Conservation (phyloP, 1,140 invertebrate genomes). For the Macrobrachium nipponense region DNA sequence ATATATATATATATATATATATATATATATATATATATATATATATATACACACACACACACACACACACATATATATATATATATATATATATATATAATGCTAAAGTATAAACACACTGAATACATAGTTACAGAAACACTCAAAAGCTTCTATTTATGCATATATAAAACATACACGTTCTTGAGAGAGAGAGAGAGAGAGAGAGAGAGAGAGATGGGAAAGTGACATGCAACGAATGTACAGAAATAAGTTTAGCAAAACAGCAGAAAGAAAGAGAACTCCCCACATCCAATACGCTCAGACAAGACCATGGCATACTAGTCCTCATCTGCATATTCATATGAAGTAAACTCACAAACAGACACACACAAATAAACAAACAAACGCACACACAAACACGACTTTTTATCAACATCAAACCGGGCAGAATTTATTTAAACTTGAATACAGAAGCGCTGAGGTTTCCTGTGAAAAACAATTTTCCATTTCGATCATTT, state of each 20-base stretch:
- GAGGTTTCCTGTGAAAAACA: no score
- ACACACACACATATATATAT: background rate
- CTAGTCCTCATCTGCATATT: no score
- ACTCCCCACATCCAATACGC: background rate
- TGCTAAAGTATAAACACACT: background rate
- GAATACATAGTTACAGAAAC: background rate
- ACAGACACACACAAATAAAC: no score
- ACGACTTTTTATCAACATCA: no score
- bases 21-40: constrained; percentile 20
- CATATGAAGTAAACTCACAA: no score
- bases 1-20: constrained; percentile 8
- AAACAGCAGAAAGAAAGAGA: background rate
- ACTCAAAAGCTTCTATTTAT: background rate
- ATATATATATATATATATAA: constrained; percentile 2
- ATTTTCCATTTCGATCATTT: no score
- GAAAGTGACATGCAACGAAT: background rate
- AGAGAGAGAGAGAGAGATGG: constrained; percentile 19
- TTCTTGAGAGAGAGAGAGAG: constrained; percentile 9
- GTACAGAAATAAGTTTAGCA: background rate
- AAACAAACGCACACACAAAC: no score
- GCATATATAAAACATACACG: no score
- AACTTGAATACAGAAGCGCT: no score
- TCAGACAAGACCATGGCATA: no score
- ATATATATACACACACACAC: constrained; percentile 1
- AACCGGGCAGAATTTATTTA: no score